Evolutionary conservation across 2,888 invertebrate genomes (phyloP).

Genomic region (Galeopsomyia nigrocyanea): DNA sequence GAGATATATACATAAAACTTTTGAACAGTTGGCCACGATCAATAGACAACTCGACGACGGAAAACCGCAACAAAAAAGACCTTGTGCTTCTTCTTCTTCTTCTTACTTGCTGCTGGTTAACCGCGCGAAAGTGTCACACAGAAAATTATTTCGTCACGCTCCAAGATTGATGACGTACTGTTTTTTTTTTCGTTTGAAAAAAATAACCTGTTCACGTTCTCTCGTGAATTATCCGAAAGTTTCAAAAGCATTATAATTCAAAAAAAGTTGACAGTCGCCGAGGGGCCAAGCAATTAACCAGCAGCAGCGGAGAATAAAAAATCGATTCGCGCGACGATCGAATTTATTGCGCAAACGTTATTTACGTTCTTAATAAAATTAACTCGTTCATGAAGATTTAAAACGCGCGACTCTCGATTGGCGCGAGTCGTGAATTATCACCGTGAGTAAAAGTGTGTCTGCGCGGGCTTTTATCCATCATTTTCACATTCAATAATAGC

Average conservation of each 20-base stretch:
- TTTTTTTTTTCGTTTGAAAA: conserved; percentile 27
- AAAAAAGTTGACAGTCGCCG: conserved; percentile 14
- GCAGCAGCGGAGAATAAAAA: neutral
- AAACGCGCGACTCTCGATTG: neutral
- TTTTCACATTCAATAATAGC: too few species aligned
- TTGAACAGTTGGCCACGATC: conserved; percentile 25
- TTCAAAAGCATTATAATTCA: neutral
- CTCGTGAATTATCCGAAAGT: conserved; percentile 9
- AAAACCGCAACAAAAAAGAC: too few species aligned
- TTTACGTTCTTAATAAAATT: conserved; percentile 27
- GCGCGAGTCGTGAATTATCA: conserved; percentile 7
- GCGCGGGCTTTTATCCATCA: neutral
- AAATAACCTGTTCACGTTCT: conserved; percentile 12
- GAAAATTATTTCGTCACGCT: conserved; percentile 34
- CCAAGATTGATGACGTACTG: conserved; percentile 23
- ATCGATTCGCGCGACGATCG: neutral
- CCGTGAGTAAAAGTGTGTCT: conserved; percentile 3
- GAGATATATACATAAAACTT: conserved; percentile 25
- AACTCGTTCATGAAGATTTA: conserved; percentile 1
- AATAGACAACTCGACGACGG: neutral
- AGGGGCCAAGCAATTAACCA: neutral
- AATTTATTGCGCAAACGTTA: conserved; percentile 17
- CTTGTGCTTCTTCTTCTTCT: neutral
- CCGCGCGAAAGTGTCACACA: conserved; percentile 14
- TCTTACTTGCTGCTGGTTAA: neutral